Evolutionary conservation across 2,888 invertebrate species (phyloP), one percentile per base, ranked within the genome.

Genomic region (Escarpia spicata): DNA sequence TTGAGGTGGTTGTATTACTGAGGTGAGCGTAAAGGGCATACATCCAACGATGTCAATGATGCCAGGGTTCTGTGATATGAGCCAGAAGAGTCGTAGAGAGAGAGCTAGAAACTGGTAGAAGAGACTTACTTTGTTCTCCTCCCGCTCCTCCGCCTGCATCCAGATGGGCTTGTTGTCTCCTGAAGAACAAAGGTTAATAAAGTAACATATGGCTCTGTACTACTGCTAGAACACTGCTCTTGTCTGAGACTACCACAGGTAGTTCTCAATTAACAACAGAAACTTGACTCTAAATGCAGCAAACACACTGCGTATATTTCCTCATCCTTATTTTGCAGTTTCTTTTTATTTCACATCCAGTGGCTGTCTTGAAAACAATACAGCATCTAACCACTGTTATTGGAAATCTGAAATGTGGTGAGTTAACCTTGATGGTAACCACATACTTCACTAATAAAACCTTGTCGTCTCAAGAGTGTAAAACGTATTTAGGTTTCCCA

Each of bases 61-160:
- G n/a, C 26, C 19, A 75, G n/a, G 75, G 75, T n/a, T 75, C 6
- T 75, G 75, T 26, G 75, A 75, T 4, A 75, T 26, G n/a, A 26
- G 75, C 26, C 12, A 52, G 9, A 75, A 75, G 75, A 26, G 75
- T 26, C n/a, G 10, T 52, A 75, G 75, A 75, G 75, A 26, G 15
- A 26, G 26, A 26, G 4, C 19, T 3, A 75, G 75, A 75, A 75
- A 3, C 26, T 6, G 19, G 75, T 75, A 37, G 37, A 37, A 37
- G 37, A 37, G 37, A 26, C 75, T 75, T 75, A 93, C 96, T 97
- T 99, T 99, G 97, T 99, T 99, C 96, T 99, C 99, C 96, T 99
- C 99, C 6, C 99, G 97, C 96, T 99, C 99, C 97, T 99, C 99
- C 0, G 99, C 99, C 95, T 99, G 98, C 97, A 99, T 98, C 98